Conservation (phyloP, 2,113 vertebrate genomes). For the Alethe diademata region DNA sequence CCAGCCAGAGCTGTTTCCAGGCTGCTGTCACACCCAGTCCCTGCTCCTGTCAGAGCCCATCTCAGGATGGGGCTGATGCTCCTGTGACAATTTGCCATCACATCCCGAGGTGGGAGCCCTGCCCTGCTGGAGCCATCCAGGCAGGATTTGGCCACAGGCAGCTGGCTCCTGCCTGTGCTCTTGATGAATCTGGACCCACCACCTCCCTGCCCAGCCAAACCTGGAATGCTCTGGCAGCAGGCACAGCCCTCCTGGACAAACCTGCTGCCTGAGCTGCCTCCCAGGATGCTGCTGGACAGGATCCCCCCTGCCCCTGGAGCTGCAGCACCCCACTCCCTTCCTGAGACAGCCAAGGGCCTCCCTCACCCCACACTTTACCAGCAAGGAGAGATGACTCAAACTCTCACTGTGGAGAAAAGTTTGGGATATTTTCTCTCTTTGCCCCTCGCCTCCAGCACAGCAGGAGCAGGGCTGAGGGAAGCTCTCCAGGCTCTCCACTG, state of each 20-base stretch:
- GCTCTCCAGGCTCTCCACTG: neutral
- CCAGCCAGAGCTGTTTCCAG: neutral
- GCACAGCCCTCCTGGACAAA: neutral
- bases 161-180: neutral
- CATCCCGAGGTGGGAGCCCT: fast-evolving
- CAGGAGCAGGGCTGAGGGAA: neutral
- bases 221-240: slow-evolving; percentile 3
- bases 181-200: neutral
- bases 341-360: neutral
- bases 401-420: neutral
- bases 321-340: neutral
- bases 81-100: neutral
- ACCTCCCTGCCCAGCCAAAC: neutral
- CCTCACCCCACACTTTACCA: neutral
- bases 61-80: fast-evolving
- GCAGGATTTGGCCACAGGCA: neutral
- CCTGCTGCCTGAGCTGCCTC: fast-evolving
- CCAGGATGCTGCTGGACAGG: neutral
- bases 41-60: neutral
- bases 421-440: neutral
- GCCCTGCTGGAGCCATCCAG: fast-evolving
- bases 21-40: neutral
- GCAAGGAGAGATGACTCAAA: neutral
- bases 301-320: neutral
- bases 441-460: neutral